Conservation (phyloP, 2,888 invertebrate species). For the Cephonodes hylas region DNA sequence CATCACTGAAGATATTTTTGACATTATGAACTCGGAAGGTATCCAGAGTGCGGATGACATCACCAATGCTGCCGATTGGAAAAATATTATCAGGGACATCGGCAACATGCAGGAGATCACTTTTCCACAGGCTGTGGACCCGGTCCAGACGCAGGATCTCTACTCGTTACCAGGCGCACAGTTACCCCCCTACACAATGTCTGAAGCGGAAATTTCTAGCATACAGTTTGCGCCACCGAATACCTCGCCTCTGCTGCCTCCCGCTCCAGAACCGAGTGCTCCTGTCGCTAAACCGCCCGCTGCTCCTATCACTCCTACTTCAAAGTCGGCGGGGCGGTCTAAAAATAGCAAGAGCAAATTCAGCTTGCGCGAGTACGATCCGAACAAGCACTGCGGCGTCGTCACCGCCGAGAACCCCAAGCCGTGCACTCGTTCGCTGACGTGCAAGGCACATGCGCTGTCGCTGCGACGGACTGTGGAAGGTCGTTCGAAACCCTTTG, state of each 20-base stretch:
- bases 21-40: constrained; percentile 77
- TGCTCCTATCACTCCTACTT: constrained; percentile 48
- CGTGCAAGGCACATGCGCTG: constrained; percentile 86
- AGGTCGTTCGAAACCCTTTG: constrained; percentile 87
- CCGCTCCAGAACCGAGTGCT: constrained; percentile 40
- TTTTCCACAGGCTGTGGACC: constrained; percentile 61
- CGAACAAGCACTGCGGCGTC: constrained; percentile 92
- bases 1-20: constrained; percentile 75
- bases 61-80: constrained; percentile 74
- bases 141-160: constrained; percentile 55
- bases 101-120: constrained; percentile 74
- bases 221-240: constrained; percentile 67
- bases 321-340: constrained; percentile 50
- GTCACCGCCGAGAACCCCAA: constrained; percentile 84
- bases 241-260: constrained; percentile 54
- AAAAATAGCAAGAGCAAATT: constrained; percentile 70
- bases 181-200: constrained; percentile 51
- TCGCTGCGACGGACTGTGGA: constrained; percentile 85
- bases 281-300: constrained; percentile 30
- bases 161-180: constrained; percentile 54
- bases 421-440: constrained; percentile 90
- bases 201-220: constrained; percentile 59
- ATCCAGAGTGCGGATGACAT: constrained; percentile 76
- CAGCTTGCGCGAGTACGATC: constrained; percentile 86
- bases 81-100: constrained; percentile 75